phyloP scores from a whole-genome alignment of 37 sponge, comb jelly and placozoan species.

The Petrosia ficiformis region DNA sequence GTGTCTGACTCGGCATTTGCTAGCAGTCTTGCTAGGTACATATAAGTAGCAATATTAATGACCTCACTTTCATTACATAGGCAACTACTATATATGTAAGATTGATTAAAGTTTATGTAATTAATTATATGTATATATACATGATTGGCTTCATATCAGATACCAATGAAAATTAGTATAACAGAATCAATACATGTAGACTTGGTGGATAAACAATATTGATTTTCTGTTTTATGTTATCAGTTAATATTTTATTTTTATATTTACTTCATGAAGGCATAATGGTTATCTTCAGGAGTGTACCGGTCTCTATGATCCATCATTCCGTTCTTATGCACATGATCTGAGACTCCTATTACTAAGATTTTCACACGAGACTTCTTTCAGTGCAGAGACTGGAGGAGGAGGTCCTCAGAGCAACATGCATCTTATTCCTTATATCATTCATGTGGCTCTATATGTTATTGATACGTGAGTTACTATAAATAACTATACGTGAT shows the following conservation, averaged over 20 bases:
- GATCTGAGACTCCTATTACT: constrained; percentile 75
- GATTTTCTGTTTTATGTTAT: neutral
- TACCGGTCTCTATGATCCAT: constrained; percentile 69
- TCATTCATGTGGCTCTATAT: constrained; percentile 73
- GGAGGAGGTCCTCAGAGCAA: constrained; percentile 94
- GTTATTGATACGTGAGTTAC: constrained; percentile 71
- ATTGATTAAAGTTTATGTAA: too few species aligned
- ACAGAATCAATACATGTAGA: too few species aligned
- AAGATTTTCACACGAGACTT: constrained; percentile 81
- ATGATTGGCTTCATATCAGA: too few species aligned
- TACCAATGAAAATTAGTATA: too few species aligned
- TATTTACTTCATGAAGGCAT: constrained; percentile 28
- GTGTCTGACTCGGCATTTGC: constrained; percentile 67
- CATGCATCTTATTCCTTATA: constrained; percentile 74
- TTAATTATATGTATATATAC: too few species aligned
- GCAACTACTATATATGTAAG: too few species aligned
- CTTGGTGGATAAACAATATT: neutral
- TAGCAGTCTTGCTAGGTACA: constrained; percentile 51
- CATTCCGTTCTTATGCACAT: constrained; percentile 60
- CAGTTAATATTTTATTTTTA: neutral
- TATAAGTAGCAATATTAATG: neutral
- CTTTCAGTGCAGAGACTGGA: constrained; percentile 92
- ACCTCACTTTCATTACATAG: too few species aligned
- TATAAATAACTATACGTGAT: neutral
- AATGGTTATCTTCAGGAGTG: constrained; percentile 74